A percentile compares a stretch with the other conserved stretches of the same genome.
Evolutionary conservation across 2,113 vertebrate genomes (phyloP).

Genomic region (Megalops atlanticus): DNA sequence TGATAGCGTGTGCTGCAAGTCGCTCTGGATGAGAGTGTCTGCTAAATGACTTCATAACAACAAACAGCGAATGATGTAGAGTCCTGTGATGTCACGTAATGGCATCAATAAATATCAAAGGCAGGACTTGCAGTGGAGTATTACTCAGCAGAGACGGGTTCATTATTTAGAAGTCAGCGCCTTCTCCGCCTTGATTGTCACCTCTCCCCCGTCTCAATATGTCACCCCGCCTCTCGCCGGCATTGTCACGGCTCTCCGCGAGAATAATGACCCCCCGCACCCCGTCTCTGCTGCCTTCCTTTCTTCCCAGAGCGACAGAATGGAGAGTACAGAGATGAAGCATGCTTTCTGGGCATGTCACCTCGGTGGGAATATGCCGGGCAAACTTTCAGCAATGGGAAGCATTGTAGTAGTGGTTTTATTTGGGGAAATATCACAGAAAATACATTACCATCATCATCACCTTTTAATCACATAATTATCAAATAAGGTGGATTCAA

Average conservation of each 20-base stretch:
- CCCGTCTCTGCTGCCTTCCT: neutral
- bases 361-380: neutral
- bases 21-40: neutral
- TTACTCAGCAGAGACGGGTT: neutral
- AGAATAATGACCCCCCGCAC: constrained; percentile 7
- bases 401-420: too few relatives aligned
- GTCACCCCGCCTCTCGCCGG: constrained; percentile 9
- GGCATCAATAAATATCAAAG: constrained; percentile 17
- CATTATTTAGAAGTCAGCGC: constrained; percentile 13
- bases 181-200: constrained; percentile 4
- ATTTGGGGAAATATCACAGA: too few relatives aligned
- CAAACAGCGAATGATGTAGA: constrained; percentile 18
- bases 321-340: neutral
- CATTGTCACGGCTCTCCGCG: neutral
- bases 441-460: too few relatives aligned
- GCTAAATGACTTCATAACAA: constrained; percentile 26
- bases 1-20: neutral
- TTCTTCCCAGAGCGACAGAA: neutral
- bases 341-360: too few relatives aligned
- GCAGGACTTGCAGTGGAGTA: neutral
- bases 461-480: too few relatives aligned
- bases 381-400: too few relatives aligned
- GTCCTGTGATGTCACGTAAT: neutral
- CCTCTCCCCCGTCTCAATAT: neutral
- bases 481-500: too few relatives aligned